phyloP scores from a whole-genome alignment of 2,888 invertebrate species.

The Melanargia galathea region DNA sequence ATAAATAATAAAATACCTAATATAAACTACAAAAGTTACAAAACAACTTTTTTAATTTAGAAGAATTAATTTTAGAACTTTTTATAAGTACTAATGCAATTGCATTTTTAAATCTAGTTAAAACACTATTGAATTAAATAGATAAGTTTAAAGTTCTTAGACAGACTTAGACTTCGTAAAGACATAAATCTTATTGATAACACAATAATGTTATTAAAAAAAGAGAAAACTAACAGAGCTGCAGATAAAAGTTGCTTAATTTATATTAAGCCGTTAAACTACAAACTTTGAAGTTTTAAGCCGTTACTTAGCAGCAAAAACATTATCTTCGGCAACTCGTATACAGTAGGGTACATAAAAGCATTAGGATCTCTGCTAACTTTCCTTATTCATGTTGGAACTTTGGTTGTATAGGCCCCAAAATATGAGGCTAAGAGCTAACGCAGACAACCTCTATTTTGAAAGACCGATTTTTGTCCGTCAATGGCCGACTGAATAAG shows the following conservation, averaged over 20 bases:
- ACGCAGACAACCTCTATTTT: not conserved
- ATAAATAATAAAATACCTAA: too few relatives aligned
- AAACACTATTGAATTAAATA: too few relatives aligned
- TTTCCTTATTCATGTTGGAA: slow-evolving; percentile 15
- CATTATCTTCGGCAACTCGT: not conserved
- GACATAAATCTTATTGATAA: too few relatives aligned
- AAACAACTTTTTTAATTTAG: too few relatives aligned
- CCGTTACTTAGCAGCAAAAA: slow-evolving; percentile 5
- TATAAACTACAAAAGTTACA: too few relatives aligned
- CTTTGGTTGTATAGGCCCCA: slow-evolving; percentile 8
- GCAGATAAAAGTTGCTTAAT: not conserved
- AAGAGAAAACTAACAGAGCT: not conserved
- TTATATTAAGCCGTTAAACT: not conserved
- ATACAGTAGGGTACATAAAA: not conserved
- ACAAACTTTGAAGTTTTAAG: slow-evolving; percentile 1
- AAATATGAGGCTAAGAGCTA: not conserved
- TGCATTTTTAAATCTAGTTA: too few relatives aligned
- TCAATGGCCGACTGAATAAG: not conserved
- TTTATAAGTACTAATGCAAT: too few relatives aligned
- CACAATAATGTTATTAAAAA: not conserved
- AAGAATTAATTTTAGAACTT: too few relatives aligned
- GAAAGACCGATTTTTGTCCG: not conserved
- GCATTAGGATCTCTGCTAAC: not conserved
- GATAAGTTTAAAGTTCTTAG: too few relatives aligned
- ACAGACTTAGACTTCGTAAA: too few relatives aligned